A percentile compares a stretch with the other conserved stretches of the same genome.
phyloP scores from a whole-genome alignment of 2,113 vertebrate genomes.

The Chaetodon auriga region DNA sequence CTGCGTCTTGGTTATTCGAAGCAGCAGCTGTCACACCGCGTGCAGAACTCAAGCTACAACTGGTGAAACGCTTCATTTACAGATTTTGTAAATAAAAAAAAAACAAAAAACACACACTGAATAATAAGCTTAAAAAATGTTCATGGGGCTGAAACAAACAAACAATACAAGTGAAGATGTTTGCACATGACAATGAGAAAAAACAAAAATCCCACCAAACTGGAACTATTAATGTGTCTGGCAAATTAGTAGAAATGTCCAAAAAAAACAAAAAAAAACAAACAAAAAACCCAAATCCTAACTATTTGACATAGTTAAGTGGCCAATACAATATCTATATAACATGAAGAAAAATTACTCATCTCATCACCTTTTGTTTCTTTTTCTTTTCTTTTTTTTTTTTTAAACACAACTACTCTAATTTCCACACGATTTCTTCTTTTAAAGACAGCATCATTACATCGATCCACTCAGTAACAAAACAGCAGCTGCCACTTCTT shows the following conservation, averaged over 20 bases:
- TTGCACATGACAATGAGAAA: background rate
- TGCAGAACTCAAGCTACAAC: background rate
- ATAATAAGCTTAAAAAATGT: background rate
- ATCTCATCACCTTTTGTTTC: background rate
- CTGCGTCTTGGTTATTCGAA: background rate
- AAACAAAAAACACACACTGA: background rate
- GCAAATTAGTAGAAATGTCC: constrained; percentile 18
- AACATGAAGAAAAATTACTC: background rate
- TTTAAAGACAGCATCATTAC: background rate
- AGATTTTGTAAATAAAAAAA: background rate
- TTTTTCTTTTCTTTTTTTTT: too few relatives aligned
- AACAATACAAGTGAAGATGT: background rate
- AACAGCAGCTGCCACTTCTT: background rate
- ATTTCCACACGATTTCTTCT: background rate
- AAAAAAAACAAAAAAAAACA: background rate
- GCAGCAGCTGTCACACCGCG: constrained; percentile 3
- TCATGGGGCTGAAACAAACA: background rate
- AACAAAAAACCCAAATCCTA: too few relatives aligned
- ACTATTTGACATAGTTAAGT: background rate
- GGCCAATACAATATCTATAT: background rate
- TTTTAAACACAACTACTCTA: background rate
- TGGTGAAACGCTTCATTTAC: background rate
- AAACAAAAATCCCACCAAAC: background rate
- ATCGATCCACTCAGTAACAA: background rate
- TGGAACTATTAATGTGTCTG: background rate